Base-by-base conservation (phyloP, 92 coral and sea anemone genomes). In the Micromussa lordhowensis region DNA sequence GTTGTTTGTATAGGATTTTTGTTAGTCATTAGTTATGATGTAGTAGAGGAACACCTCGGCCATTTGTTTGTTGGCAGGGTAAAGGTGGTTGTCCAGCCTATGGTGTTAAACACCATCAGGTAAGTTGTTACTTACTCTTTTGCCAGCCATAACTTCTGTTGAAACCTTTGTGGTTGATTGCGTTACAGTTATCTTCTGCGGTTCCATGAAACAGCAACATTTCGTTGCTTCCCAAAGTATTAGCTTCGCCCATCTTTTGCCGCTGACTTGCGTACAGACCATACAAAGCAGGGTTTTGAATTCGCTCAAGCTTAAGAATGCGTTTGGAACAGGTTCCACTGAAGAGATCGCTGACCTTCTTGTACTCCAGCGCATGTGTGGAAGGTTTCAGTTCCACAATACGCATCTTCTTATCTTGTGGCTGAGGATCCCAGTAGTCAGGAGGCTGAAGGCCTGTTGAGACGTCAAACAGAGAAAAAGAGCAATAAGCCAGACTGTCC, bases 211-310 rank as follows among this genome's bases (percentile, higher is more conserved):
- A 91, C 8, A 91, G 82, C 68, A 10, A 49, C 71, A 6, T 76
- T 66, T 91, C 91, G n/a, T 91, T 91, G 63, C 88, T 82, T 55
- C 61, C 19, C 11, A 55, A 18, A 55, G 89, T 92, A n/a, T 82
- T 86, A 36, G 82, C 74, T n/a, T 92, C 95, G 19, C 92, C 96
- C 94, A 92, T 89, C 78, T 87, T 78, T n/a, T 86, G 88, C 76
- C 79, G 92, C 24, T 79, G 88, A 17, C 88, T 66, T 16, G 92
- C 90, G 24, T 90, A 94, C 29, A 80, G 68, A 61, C 90, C 90
- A 72, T 64, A 92, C 58, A 89, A 63, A 59, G 85, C 78, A 34
- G 93, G 94, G 61, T 92, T 94, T 74, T 94, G 97, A 29, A 90
- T 87, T 80, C 90, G 82, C 28, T 89, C 89, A 40, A 93, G 84